Evolutionary conservation across 2,113 vertebrate species (phyloP).

Genomic region (Xerus inauris): DNA sequence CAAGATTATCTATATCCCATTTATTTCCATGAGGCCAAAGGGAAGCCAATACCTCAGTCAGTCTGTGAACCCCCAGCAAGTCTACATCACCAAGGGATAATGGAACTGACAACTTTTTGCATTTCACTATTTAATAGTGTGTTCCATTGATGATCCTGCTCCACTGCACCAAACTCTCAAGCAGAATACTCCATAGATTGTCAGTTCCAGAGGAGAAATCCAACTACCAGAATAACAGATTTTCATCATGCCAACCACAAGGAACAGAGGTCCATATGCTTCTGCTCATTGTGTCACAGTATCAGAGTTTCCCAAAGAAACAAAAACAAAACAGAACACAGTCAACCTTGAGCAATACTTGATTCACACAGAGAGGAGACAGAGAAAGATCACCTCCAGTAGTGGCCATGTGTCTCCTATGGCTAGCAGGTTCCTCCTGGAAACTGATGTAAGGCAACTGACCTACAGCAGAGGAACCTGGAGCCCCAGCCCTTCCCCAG

Average conservation of each 20-base stretch:
- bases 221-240: neutral
- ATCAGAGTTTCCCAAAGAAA: neutral
- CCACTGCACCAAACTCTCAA: neutral
- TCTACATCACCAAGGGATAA: neutral
- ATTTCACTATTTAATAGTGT: neutral
- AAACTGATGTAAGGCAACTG: neutral
- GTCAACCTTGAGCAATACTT: neutral
- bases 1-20: neutral
- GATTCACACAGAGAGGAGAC: neutral
- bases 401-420: too few relatives aligned
- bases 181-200: neutral
- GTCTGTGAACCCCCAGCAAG: too few relatives aligned
- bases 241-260: neutral
- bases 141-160: neutral
- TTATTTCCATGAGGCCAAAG: neutral
- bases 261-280: neutral
- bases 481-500: rapidly evolving
- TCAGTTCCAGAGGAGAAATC: neutral
- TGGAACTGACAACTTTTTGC: neutral
- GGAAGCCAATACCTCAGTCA: neutral
- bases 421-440: neutral
- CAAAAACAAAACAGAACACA: too few relatives aligned
- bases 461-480: neutral
- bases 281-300: too few relatives aligned
- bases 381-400: neutral